phyloP scores from a whole-genome alignment of 2,888 invertebrate species.

The Chesias legatella region DNA sequence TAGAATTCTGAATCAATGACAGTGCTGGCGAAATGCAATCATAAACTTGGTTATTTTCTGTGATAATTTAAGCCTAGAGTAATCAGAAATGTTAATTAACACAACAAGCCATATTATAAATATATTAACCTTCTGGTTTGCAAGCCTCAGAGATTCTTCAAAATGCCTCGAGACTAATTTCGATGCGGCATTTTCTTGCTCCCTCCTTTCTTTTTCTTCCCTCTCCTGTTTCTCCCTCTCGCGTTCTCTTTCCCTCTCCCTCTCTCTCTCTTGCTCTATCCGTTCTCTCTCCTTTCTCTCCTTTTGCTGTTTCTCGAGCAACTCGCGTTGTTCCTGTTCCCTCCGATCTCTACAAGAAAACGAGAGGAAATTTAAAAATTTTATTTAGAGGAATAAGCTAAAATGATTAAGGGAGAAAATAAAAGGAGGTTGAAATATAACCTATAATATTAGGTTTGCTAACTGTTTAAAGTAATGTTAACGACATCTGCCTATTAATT shows the following conservation, averaged over 20 bases:
- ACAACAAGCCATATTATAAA: conserved; percentile 44
- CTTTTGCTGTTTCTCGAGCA: conserved; percentile 85
- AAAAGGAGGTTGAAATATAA: background rate
- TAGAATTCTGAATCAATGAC: too few species aligned
- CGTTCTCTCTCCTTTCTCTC: conserved; percentile 83
- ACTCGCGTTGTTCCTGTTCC: conserved; percentile 79
- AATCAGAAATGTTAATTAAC: too few species aligned
- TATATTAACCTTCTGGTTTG: conserved; percentile 83
- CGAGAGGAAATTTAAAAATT: conserved; percentile 19
- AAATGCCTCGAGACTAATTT: conserved; percentile 93
- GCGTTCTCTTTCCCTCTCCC: conserved; percentile 74
- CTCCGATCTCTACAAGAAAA: conserved; percentile 68
- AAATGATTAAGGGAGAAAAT: conserved; percentile 4
- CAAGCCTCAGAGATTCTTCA: conserved; percentile 90
- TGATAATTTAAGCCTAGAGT: too few species aligned
- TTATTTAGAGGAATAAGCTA: conserved; percentile 2
- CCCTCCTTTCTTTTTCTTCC: conserved; percentile 81
- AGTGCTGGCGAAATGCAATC: too few species aligned
- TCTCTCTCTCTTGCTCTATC: conserved; percentile 81
- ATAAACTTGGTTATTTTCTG: too few species aligned
- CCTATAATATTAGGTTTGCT: too few species aligned
- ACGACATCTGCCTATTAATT: too few species aligned
- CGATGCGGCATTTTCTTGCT: conserved; percentile 86
- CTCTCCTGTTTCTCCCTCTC: conserved; percentile 76
- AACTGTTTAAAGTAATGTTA: too few species aligned